phyloP scores from a whole-genome alignment of 2,888 invertebrate species.

The Tryphoninae sp. region DNA sequence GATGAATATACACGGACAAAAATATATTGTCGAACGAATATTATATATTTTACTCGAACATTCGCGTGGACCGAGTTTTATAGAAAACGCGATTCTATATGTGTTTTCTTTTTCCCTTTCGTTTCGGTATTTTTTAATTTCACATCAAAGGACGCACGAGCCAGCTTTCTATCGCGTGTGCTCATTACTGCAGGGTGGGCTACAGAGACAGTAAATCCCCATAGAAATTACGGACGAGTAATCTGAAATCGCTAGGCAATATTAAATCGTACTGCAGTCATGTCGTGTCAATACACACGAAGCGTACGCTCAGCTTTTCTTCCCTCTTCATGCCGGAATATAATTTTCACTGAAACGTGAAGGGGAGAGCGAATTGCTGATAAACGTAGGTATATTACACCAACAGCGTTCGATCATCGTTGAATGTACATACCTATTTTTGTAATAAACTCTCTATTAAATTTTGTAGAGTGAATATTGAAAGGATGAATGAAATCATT shows the following conservation, averaged over 20 bases:
- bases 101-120: slow-evolving; percentile 27
- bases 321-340: not conserved
- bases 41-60: not conserved
- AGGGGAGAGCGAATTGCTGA: not conserved
- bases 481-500: not conserved
- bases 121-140: slow-evolving; percentile 71
- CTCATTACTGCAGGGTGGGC: slow-evolving; percentile 56
- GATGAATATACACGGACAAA: not conserved
- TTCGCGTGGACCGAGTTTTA: not conserved
- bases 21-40: not conserved
- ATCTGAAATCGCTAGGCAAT: slow-evolving; percentile 60
- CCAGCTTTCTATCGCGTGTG: slow-evolving; percentile 50
- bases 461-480: not conserved
- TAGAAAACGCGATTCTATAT: not conserved
- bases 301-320: slow-evolving; percentile 19
- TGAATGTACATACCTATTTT: slow-evolving; percentile 4
- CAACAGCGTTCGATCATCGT: not conserved
- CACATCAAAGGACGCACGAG: slow-evolving; percentile 67
- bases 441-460: not conserved
- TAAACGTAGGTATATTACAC: not conserved
- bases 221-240: slow-evolving; percentile 54
- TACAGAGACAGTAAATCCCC: slow-evolving; percentile 28
- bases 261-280: slow-evolving; percentile 62
- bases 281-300: slow-evolving; percentile 53
- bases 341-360: slow-evolving; percentile 26